Evolutionary conservation across 35 echinoderm and acorn worm species (phyloP).

Genomic region (Ophiothrix spiculata): DNA sequence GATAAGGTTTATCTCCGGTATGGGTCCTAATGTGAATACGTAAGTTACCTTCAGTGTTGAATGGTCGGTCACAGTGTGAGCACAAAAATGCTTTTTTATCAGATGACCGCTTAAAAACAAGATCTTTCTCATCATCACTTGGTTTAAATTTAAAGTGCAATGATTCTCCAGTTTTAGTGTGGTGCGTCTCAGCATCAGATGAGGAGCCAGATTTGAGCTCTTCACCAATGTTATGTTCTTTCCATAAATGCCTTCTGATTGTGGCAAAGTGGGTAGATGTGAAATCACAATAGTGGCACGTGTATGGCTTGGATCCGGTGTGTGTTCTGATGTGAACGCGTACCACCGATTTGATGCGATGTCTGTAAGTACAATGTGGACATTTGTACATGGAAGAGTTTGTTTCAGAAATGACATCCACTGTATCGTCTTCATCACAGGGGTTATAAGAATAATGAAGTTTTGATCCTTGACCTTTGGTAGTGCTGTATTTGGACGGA

Average conservation of each 20-base stretch:
- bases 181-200: not conserved
- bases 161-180: not conserved
- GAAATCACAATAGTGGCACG: not conserved
- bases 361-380: constrained; percentile 5
- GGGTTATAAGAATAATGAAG: not conserved
- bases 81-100: not conserved
- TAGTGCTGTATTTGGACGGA: not conserved
- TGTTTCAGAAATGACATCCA: not conserved
- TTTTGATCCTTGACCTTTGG: not conserved
- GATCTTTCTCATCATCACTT: not conserved
- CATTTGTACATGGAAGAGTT: not conserved
- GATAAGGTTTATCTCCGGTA: not conserved
- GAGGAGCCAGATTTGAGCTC: not conserved
- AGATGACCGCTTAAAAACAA: not conserved
- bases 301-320: not conserved
- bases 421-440: not conserved
- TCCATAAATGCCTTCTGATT: not conserved
- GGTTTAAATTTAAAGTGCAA: not conserved
- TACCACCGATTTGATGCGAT: not conserved
- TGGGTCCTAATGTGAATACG: not conserved
- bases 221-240: not conserved
- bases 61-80: not conserved
- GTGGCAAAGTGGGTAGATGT: not conserved
- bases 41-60: not conserved
- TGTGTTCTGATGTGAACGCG: not conserved